Evolutionary conservation across 64 coral and sea anemone genomes (phyloP), one percentile per base, ranked within the genome.

Genomic region (Pocillopora damicornis): DNA sequence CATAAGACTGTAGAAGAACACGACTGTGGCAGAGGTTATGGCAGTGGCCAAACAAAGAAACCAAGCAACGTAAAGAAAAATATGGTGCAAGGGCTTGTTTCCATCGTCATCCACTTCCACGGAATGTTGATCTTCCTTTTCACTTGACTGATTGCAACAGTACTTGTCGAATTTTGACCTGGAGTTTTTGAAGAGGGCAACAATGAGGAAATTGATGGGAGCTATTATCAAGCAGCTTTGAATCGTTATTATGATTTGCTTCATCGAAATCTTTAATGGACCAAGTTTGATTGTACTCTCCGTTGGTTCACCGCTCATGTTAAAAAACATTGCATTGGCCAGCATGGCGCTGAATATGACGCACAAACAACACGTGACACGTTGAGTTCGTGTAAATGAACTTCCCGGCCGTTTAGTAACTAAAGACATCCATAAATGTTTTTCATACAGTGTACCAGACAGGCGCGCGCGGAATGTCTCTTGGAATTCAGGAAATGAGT

Each of bases 1-100:
- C 25, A 82, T 84, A 9, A 94, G 91, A 62, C 95, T 98, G 77
- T 98, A 98, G 62, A 98, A 94, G 16, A 98, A 86, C 11, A 90
- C 89, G 16, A 94, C 89, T 8, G 87, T 89, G 10, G 92, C 80
- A 18, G 86, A 98, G 0, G 74, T 59, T 1, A 59, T 26, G 3
- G 93, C 79, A 30, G 77, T 77, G 7, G 89, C 78, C 4, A 37
- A 66, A 60, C 89, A 94, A 56, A 92, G 58, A 13, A 91, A 71
- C 89, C 92, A 98, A 17, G 95, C 92, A 37, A 92, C 72, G 77
- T 92, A 98, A 7, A 75, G 74, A 65, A 80, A 90, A 30, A 67
- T 34, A 56, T 88, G 91, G 59, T 87, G 91, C 18, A 93, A 60
- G 0, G 18, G 67, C 23, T 75, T 17, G 36, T 82, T 26, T 4